phyloP scores from a whole-genome alignment of 2,113 vertebrate species.

The Mirounga angustirostris region DNA sequence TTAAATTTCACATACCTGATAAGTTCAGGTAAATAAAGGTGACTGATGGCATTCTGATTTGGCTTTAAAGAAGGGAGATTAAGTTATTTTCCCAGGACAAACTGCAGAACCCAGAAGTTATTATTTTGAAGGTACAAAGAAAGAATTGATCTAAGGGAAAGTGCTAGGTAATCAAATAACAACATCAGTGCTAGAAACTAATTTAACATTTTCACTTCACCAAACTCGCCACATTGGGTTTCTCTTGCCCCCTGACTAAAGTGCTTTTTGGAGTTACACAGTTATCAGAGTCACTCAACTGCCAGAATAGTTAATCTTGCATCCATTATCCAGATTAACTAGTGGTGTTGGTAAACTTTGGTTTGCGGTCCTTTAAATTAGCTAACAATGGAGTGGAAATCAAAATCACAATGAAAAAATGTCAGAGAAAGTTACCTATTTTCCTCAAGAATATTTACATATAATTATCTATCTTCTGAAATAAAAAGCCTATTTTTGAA shows the following conservation, averaged over 20 bases:
- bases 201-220: background rate
- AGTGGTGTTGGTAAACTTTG: background rate
- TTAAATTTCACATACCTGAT: background rate
- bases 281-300: background rate
- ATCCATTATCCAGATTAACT: background rate
- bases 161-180: background rate
- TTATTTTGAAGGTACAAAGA: background rate
- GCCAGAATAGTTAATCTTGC: slow-evolving; percentile 24
- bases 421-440: background rate
- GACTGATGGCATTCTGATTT: background rate
- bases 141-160: background rate
- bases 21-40: background rate
- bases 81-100: slow-evolving; percentile 13
- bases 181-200: background rate
- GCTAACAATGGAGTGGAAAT: background rate
- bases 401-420: slow-evolving; percentile 37
- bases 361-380: background rate
- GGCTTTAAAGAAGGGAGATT: background rate
- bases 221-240: background rate
- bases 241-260: background rate
- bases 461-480: background rate
- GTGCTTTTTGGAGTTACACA: background rate
- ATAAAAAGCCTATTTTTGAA: slow-evolving; percentile 1
- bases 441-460: background rate
- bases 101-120: background rate